A percentile compares a stretch with the other conserved stretches of the same genome.
Conservation (phyloP, 2,797 vertebrate genomes). For the Eutrigla gurnardus region DNA sequence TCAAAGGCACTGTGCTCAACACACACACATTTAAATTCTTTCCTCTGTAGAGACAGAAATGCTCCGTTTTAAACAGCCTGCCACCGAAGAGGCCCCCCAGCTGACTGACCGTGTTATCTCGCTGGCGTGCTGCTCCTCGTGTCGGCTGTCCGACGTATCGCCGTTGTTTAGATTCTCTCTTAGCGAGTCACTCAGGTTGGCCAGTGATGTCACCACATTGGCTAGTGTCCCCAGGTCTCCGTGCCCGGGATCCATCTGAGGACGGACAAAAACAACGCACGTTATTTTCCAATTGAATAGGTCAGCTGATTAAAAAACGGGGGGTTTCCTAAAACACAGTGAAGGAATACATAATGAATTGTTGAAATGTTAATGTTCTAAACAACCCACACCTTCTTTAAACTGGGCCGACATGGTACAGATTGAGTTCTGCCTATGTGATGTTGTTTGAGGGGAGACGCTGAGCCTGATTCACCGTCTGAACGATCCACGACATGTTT, state of each 20-base stretch:
- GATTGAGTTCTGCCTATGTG: background rate
- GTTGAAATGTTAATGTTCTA: background rate
- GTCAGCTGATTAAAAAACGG: background rate
- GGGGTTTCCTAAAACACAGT: background rate
- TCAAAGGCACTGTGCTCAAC: constrained; percentile 92
- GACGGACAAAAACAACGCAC: constrained; percentile 44
- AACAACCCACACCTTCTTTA: background rate
- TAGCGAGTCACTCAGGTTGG: constrained; percentile 88
- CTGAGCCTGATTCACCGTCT: background rate
- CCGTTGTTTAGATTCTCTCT: constrained; percentile 92
- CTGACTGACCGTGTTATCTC: constrained; percentile 94
- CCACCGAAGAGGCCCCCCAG: background rate
- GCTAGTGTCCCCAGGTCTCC: constrained; percentile 95
- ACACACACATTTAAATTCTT: constrained; percentile 4
- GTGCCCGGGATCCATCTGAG: constrained; percentile 91
- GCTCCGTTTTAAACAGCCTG: background rate
- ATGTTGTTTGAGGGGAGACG: background rate
- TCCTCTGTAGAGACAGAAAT: background rate
- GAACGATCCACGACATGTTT: background rate
- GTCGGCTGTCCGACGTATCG: constrained; percentile 89
- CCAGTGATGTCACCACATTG: constrained; percentile 96
- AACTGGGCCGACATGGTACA: background rate
- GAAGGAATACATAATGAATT: background rate
- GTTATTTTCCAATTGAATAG: constrained; percentile 10
- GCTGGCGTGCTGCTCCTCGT: constrained; percentile 92